Base-by-base conservation (phyloP, 2,888 invertebrate genomes). In the Drosophila dives region DNA sequence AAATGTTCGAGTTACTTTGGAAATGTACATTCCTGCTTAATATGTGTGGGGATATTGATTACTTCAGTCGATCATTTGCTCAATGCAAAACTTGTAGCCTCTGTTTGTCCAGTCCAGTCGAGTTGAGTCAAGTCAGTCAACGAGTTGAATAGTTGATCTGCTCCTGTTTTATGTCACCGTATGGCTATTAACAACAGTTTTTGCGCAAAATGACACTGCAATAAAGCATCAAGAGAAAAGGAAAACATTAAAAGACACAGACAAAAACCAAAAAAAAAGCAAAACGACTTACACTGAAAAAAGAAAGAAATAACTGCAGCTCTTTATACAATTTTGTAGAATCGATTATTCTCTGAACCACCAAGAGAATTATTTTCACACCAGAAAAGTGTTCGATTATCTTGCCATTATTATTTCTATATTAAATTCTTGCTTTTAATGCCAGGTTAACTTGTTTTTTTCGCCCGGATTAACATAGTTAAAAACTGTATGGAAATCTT, bases 101-200 rank as follows among this genome's bases (percentile, higher is more conserved):
- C 12, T 8, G 5, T 11, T 29, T 42, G n/a, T 12, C 51, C 6
- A 51, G n/a, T 12, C 51, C 6, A 51, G 3, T 36, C 17, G 32
- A 23, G 49, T 33, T 45, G 26, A 20, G 20, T 29, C 29, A 29
- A 29, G 6, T 29, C 23, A 49, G 33, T 38, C 40, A 38, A 29
- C 34, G 33, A 12, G 48, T 15, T 36, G 34, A 10, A n/a, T 20
- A 48, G 20, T 49, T 51, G 54, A 53, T 20, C 53, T 23, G 36
- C 23, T 26, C 4, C 49, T 17, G 49, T 5, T 49, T 53, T 48
- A 64, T 89, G 86, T 86, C 86, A 72, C 81, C 81, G 51, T 76
- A 72, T 74, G 77, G 85, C 86, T 89, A 89, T 86, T 89, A 86
- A 83, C 85, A 87, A 79, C 85, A 83, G 83, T 89, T 85, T 89